Base-by-base conservation (phyloP, 2,797 vertebrate species). In the Sebastes goodei region DNA sequence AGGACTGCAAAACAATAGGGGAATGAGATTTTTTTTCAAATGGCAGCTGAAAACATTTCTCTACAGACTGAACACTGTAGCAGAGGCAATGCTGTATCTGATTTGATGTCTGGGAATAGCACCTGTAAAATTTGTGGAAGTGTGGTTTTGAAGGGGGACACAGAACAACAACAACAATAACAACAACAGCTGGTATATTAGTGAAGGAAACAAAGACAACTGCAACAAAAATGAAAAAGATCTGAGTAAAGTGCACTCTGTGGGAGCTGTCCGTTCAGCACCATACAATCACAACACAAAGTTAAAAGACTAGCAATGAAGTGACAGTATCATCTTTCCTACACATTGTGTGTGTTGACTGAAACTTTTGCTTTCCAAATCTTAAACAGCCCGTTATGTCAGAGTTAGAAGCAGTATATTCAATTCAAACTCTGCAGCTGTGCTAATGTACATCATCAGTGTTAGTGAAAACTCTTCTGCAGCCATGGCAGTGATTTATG, bases 261-360 rank as follows among this genome's bases (percentile, higher is more conserved):
- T 27, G 7, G 27, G 75, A 83, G 66, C 70, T 79, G 75, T 83
- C 73, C 23, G 1, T 75, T 85, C 78, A 87, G 83, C 70, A 75
- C 53, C 69, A 56, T n/a, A 6, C 61, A 49, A 23, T 53, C 56
- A 69, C 33, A 35, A 49, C 35, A 64, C 17, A 11, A 9, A 53
- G 62, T 42, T 20, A 53, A 67, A 20, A 59, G 6, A 49, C 3
- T 5, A 17, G 14, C 33, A 65, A 57, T 11, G 23, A 33, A 42
- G 10, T 4, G 23, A 59, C 55, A 25, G 6, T 3, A 17, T 64
- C 17, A 38, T 66, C 29, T 33, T 3, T 49, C 7, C 2, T 5
- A 38, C n/a, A 15, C n/a, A 8, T 38, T 9, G 4, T 11, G 52
- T 11, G 17, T 52, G 17, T 62, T 27, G 15, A 25, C 10, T 11